phyloP scores from a whole-genome alignment of 92 coral and sea anemone genomes.

The Porites divaricata region DNA sequence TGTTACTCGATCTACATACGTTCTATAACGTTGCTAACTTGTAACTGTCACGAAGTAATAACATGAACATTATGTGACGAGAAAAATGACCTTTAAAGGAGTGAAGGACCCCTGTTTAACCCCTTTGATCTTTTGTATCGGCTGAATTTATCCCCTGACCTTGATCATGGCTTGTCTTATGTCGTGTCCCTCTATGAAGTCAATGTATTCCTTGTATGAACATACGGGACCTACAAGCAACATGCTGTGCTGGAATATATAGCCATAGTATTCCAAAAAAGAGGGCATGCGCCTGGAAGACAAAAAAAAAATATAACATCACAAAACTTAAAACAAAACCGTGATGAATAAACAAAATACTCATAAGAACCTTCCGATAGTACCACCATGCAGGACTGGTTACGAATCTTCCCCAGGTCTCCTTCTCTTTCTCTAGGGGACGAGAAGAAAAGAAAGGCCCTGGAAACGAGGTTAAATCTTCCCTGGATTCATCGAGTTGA shows the following conservation, averaged over 20 bases:
- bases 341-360: background rate
- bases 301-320: background rate
- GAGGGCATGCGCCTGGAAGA: slow-evolving; percentile 63
- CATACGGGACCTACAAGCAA: slow-evolving; percentile 73
- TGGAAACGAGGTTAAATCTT: background rate
- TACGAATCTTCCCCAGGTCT: no score
- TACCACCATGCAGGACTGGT: no score
- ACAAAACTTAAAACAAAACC: background rate
- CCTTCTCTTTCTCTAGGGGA: no score
- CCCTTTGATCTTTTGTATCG: background rate
- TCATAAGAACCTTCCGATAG: no score
- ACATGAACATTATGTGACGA: no score
- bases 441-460: no score
- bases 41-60: no score
- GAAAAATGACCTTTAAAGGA: no score
- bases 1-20: no score
- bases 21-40: no score
- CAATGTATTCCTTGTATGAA: slow-evolving; percentile 67
- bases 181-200: slow-evolving; percentile 69
- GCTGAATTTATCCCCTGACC: background rate
- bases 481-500: background rate
- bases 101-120: background rate
- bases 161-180: slow-evolving; percentile 16
- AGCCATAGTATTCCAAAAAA: slow-evolving; percentile 66
- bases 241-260: slow-evolving; percentile 76